Evolutionary conservation across 2,797 vertebrate genomes (phyloP).

Genomic region (Florisuga fusca): DNA sequence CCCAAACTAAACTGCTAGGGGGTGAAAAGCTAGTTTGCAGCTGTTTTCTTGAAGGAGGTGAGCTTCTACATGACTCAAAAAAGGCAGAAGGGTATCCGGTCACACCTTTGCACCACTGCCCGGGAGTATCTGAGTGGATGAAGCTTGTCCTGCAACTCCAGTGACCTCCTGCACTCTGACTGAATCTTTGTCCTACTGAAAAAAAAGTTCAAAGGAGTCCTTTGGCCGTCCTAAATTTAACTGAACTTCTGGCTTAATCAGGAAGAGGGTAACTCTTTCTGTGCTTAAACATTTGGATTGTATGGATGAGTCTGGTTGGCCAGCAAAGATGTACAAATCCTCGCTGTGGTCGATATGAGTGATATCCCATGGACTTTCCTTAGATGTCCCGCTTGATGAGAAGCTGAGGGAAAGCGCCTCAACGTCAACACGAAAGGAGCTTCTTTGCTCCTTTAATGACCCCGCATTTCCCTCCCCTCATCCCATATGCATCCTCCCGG

Average conservation of each 20-base stretch:
- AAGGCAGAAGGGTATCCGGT: not conserved
- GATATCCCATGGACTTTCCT: not conserved
- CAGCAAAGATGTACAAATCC: not conserved
- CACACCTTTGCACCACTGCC: not conserved
- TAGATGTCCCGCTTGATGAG: fast-evolving
- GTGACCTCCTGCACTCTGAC: not conserved
- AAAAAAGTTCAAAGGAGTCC: not conserved
- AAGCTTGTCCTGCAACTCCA: not conserved
- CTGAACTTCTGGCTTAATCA: not conserved
- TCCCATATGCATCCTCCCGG: not conserved
- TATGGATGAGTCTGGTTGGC: fast-evolving
- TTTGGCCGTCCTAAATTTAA: not conserved
- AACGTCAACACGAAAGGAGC: not conserved
- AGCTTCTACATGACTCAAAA: not conserved
- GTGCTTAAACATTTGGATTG: not conserved
- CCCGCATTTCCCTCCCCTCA: not conserved
- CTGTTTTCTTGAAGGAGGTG: not conserved
- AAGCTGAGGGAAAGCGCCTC: not conserved
- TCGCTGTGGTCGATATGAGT: fast-evolving
- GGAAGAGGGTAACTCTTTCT: not conserved
- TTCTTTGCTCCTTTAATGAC: not conserved
- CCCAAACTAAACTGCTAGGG: not conserved
- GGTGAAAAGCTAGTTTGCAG: not conserved
- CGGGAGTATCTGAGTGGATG: fast-evolving
- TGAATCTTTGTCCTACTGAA: fast-evolving